Base-by-base conservation (phyloP, 30 jellyfish, hydroid and myxozoan species). In the Sanderia malayensis region DNA sequence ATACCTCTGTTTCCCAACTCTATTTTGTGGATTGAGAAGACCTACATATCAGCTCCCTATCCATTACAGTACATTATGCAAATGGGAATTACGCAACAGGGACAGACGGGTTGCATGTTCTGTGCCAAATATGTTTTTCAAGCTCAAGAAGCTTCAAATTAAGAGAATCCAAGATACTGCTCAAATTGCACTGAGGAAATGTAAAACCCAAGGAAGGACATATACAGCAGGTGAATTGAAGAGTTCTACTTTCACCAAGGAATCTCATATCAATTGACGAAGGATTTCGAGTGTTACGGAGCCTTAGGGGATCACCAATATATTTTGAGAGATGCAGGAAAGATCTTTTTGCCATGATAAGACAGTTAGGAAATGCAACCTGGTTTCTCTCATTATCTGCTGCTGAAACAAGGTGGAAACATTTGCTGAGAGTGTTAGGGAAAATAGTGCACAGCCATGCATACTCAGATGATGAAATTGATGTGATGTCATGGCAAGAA, bases 401-500 rank as follows among this genome's bases (percentile, higher is more conserved):
- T n/a, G n/a, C n/a, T n/a, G n/a, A n/a, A n/a, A n/a, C n/a, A n/a
- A n/a, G n/a, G n/a, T n/a, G n/a, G n/a, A n/a, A n/a, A n/a, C n/a
- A n/a, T n/a, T n/a, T n/a, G n/a, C n/a, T n/a, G n/a, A n/a, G n/a
- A 20, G 67, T 37, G 49, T 37, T 67, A 17, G 79, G 79, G 33
- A 31, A 37, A 67, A 31, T 30, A 6, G 1, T 67, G 46, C 32
- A 67, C 49, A 67, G n/a, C 25, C n/a, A 11, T 19, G 68, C 17
- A 30, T 67, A 67, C 79, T 30, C 71, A 17, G 79, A 67, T 19
- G 79, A 67, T 22, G 79, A 67, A 30, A 37, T 67, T 17, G n/a
- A 69, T 20, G 67, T 13, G n/a, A 67, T 67, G 79, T 67, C 71
- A 67, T 67, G 79, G 79, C 67, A 67, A 67, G n/a, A 31, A 37